phyloP scores from a whole-genome alignment of 2,797 vertebrate species.

The Phaenicophaeus curvirostris region DNA sequence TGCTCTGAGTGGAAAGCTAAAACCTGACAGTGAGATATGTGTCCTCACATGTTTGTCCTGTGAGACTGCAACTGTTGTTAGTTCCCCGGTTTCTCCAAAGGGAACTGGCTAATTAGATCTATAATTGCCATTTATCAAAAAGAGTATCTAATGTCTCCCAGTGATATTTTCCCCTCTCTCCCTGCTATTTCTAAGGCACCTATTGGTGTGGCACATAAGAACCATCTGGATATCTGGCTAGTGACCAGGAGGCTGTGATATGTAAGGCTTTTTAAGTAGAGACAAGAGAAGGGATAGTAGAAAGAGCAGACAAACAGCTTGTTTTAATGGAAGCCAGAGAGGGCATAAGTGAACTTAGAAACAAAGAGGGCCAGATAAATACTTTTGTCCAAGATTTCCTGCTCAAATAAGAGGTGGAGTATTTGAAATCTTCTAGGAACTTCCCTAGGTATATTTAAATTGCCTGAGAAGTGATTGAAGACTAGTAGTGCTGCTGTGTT shows the following conservation, averaged over 20 bases:
- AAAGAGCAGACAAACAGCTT: background rate
- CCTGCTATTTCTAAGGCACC: slow-evolving; percentile 19
- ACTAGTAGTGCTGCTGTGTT: background rate
- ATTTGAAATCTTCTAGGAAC: background rate
- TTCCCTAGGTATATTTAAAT: background rate
- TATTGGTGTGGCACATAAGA: slow-evolving; percentile 2
- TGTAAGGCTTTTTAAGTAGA: slow-evolving; percentile 12
- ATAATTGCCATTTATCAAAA: slow-evolving; percentile 21
- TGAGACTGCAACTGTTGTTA: background rate
- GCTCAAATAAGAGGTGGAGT: background rate
- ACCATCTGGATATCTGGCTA: slow-evolving; percentile 56
- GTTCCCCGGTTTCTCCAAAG: background rate
- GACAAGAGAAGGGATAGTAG: background rate
- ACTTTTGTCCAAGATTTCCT: background rate
- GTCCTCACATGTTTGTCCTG: background rate
- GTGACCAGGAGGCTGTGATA: slow-evolving; percentile 24
- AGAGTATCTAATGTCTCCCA: slow-evolving; percentile 18
- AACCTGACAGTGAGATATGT: background rate
- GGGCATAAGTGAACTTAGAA: background rate
- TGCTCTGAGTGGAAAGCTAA: background rate
- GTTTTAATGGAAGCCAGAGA: background rate
- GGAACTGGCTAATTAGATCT: background rate
- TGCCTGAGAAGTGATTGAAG: background rate
- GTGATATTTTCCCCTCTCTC: background rate
- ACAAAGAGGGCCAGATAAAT: background rate